phyloP scores from a whole-genome alignment of 2,888 invertebrate genomes.

The Tyria jacobaeae region DNA sequence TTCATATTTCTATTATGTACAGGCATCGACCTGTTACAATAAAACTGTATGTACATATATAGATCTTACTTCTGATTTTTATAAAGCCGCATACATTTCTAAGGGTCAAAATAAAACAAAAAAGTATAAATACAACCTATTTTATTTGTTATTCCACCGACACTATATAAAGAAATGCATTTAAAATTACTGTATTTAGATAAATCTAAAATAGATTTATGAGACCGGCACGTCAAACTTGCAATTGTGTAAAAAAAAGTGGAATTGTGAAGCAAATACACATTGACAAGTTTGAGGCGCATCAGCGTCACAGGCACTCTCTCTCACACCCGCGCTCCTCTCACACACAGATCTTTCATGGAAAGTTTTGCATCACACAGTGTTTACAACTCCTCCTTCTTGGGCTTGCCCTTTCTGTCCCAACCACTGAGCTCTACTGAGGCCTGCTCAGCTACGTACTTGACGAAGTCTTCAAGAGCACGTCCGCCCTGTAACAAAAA shows the following conservation, averaged over 20 bases:
- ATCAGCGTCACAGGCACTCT: slow-evolving; percentile 38
- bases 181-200: slow-evolving; percentile 84
- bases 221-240: slow-evolving; percentile 53
- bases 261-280: slow-evolving; percentile 23
- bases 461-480: slow-evolving; percentile 96
- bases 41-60: too few relatives aligned
- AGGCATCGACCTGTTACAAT: too few relatives aligned
- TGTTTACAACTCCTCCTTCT: slow-evolving; percentile 81
- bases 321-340: slow-evolving; percentile 53
- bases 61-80: too few relatives aligned
- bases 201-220: slow-evolving; percentile 62
- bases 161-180: slow-evolving; percentile 79
- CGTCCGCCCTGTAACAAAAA: slow-evolving; percentile 92
- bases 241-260: slow-evolving; percentile 33
- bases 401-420: slow-evolving; percentile 92
- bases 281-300: slow-evolving; percentile 26
- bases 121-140: slow-evolving; percentile 81
- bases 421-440: slow-evolving; percentile 95
- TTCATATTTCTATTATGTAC: too few relatives aligned
- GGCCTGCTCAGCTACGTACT: slow-evolving; percentile 97
- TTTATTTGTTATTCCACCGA: slow-evolving; percentile 78
- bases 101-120: slow-evolving; percentile 53
- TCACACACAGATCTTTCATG: slow-evolving; percentile 80
- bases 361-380: slow-evolving; percentile 67
- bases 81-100: background rate